Conservation (phyloP, 2,888 invertebrate species). For the Andrena minutula region DNA sequence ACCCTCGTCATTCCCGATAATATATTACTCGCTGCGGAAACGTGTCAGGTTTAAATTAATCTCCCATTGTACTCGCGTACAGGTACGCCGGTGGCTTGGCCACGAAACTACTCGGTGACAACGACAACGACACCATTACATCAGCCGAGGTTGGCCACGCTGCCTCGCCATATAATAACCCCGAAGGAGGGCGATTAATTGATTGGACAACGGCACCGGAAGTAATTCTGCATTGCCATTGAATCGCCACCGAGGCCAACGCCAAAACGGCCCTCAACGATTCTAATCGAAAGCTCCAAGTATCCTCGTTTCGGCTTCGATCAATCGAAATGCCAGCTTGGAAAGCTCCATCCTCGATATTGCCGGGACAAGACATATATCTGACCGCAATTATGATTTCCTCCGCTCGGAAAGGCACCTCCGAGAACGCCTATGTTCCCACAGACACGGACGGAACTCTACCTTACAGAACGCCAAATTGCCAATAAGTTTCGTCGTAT, state of each 20-base stretch:
- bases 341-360: neutral
- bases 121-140: constrained; percentile 50
- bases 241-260: neutral
- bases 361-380: neutral
- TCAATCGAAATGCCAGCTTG: constrained; percentile 2
- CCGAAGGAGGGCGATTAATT: constrained; percentile 62
- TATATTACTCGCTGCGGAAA: constrained; percentile 67
- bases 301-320: neutral
- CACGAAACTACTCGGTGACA: constrained; percentile 51
- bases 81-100: constrained; percentile 23
- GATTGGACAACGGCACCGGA: constrained; percentile 39
- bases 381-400: neutral
- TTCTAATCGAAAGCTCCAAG: neutral
- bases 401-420: neutral
- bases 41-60: constrained; percentile 73
- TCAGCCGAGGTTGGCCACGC: constrained; percentile 16
- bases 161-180: constrained; percentile 52
- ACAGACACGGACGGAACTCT: neutral
- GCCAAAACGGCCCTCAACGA: neutral
- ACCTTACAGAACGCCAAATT: neutral
- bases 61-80: constrained; percentile 64
- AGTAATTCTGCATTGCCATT: constrained; percentile 27
- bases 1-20: constrained; percentile 68
- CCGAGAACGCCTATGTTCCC: neutral
- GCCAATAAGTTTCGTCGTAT: constrained; percentile 22